Base-by-base conservation (phyloP, 2,888 invertebrate genomes). In the Sesia bembeciformis region DNA sequence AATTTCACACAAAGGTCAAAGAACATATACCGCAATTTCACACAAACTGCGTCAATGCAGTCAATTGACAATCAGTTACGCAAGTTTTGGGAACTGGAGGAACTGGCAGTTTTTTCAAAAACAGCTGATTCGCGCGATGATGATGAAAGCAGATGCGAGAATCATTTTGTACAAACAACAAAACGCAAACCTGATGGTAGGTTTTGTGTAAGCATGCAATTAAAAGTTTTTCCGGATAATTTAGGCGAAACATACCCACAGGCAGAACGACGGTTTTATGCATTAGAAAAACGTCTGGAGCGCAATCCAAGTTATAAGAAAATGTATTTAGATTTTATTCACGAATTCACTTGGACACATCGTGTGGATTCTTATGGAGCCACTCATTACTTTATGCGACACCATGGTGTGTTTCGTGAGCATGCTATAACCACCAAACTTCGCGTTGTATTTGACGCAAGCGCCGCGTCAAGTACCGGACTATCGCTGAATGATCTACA, bases 401-500 rank as follows among this genome's bases (percentile, higher is more conserved):
- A 63, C 46, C 57, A 57, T 49, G 59, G 61, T 40, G 60, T 62
- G 4, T 50, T 60, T 49, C 54, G 56, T 4, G 60, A 59, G n/a
- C 52, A 53, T 49, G 52, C 50, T 41, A 54, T 53, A 4, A 60
- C 54, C 4, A 60, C 56, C 4, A 56, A 58, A 52, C 38, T 58
- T 7, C 40, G 60, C 4, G 57, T 56, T 6, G 58, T 60, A 38
- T 60, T 58, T 40, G 57, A 60, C 42, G 60, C 57, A 0, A 58
- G 59, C 43, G 59, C 62, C 1, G 39, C 40, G 0, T 57, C 62
- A 1, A 56, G 42, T 5, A 43, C 58, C 3, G 58, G 57, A n/a
- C 39, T 39, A 3, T 59, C 60, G 39, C 50, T 64, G 5, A 67
- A 67, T 55, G 62, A 63, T 23, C n/a, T 60, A 4, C 59, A 62